phyloP scores from a whole-genome alignment of 92 coral and sea anemone species.

The Parazoanthus swiftii region DNA sequence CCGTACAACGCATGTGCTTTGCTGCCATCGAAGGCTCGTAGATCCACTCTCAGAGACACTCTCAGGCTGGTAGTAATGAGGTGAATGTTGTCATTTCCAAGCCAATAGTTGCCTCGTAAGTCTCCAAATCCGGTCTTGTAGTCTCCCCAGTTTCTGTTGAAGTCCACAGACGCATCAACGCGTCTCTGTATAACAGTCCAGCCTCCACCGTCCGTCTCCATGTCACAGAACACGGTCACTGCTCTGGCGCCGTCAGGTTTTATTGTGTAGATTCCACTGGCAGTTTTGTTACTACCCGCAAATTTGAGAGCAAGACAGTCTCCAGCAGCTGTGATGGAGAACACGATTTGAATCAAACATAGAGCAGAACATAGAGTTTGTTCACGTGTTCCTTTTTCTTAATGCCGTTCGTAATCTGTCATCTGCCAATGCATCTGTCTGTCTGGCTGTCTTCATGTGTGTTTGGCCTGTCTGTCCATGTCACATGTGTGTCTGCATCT shows the following conservation, averaged over 20 bases:
- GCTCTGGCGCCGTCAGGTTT: constrained; percentile 1
- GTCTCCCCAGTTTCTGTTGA: background rate
- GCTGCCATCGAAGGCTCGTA: background rate
- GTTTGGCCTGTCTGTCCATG: no score
- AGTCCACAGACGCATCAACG: background rate
- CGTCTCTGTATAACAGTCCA: constrained; percentile 10
- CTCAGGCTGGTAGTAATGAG: background rate
- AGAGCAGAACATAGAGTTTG: no score
- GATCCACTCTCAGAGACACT: background rate
- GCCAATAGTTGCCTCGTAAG: background rate
- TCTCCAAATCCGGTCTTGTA: constrained; percentile 6
- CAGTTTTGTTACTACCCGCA: background rate
- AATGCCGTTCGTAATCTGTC: no score
- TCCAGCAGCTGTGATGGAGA: background rate
- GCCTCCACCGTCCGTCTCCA: background rate
- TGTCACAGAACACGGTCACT: background rate
- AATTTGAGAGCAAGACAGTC: constrained; percentile 4
- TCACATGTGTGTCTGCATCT: no score
- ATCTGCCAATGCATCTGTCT: no score
- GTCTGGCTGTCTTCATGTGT: no score
- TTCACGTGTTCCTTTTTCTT: no score
- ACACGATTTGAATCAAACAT: no score
- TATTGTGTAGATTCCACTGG: background rate
- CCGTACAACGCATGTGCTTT: background rate
- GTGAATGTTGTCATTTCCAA: background rate